Conservation (phyloP, 2,113 vertebrate species). For the Leiothrix lutea region DNA sequence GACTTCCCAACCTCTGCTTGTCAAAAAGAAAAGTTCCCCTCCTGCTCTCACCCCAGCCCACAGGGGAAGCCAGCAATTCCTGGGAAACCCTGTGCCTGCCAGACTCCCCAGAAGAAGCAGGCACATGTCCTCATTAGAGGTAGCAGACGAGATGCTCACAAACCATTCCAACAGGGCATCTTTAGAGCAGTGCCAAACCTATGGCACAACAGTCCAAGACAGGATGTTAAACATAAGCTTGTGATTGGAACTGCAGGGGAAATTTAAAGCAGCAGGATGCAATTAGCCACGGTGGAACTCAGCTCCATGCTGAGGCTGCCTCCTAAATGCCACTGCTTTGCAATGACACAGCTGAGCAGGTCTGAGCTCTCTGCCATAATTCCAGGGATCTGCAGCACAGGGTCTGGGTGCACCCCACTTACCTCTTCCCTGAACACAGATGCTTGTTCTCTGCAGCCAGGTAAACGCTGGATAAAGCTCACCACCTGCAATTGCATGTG, state of each 20-base stretch:
- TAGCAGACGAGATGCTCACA: not conserved
- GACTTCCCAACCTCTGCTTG: not conserved
- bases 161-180: constrained; percentile 1
- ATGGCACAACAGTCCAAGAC: not conserved
- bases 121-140: not conserved
- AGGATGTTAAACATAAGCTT: constrained; percentile 23
- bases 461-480: constrained; percentile 83
- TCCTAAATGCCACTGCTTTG: constrained; percentile 17
- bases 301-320: not conserved
- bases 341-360: not conserved
- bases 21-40: not conserved
- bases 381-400: not conserved
- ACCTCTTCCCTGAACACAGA: constrained; percentile 89
- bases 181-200: not conserved
- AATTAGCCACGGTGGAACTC: not conserved
- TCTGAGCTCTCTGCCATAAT: not conserved
- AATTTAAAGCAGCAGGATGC: constrained; percentile 22
- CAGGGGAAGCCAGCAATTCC: not conserved
- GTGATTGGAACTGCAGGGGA: not conserved
- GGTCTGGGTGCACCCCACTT: not conserved
- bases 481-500: constrained; percentile 74
- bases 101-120: not conserved
- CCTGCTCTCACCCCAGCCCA: not conserved
- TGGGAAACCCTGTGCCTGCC: not conserved
- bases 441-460: constrained; percentile 88